phyloP scores from a whole-genome alignment of 2,888 invertebrate species.

The Eupithecia subfuscata region DNA sequence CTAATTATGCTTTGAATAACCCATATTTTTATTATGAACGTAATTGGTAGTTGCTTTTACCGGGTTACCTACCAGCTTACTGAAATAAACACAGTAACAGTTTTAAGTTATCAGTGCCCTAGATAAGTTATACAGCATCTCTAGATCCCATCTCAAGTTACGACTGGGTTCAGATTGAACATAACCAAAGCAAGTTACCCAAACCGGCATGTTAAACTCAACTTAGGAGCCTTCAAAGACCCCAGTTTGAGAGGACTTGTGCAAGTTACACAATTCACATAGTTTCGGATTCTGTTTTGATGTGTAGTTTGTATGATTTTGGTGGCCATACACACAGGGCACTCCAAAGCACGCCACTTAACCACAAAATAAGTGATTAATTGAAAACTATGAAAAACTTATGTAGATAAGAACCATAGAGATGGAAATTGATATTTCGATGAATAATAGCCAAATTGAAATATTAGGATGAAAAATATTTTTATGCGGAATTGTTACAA shows the following conservation, averaged over 20 bases:
- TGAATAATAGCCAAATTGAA: too few relatives aligned
- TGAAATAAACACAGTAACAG: neutral
- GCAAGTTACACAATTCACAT: neutral
- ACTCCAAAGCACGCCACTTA: neutral
- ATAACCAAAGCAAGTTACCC: neutral
- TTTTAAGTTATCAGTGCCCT: neutral
- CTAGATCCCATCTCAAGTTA: slow-evolving; percentile 7
- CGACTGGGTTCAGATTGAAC: neutral
- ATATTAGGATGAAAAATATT: too few relatives aligned
- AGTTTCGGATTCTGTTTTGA: neutral
- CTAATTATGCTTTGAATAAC: too few relatives aligned
- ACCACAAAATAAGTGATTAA: too few relatives aligned
- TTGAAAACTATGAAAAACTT: too few relatives aligned
- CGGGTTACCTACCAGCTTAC: neutral
- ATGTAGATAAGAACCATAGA: too few relatives aligned
- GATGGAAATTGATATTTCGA: too few relatives aligned
- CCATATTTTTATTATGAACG: too few relatives aligned
- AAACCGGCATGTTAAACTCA: neutral
- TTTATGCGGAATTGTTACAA: too few relatives aligned
- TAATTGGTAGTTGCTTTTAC: neutral
- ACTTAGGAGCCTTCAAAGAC: neutral
- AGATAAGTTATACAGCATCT: neutral
- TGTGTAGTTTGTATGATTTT: neutral
- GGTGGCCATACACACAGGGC: neutral
- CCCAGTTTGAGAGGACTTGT: neutral